phyloP scores from a whole-genome alignment of 1,140 invertebrate genomes.

The Medauroidea extradentata region DNA sequence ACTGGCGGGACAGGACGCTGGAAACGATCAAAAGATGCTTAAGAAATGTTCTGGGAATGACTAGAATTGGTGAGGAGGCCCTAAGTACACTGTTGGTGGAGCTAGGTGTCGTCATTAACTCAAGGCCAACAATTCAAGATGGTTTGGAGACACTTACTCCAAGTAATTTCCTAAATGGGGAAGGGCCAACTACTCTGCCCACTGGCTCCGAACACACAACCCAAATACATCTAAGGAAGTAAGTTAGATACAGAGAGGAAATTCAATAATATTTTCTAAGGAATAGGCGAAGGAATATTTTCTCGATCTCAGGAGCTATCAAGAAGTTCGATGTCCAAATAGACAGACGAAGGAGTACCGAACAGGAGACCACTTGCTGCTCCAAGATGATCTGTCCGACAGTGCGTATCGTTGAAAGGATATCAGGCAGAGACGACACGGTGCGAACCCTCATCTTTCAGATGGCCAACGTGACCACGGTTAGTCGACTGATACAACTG shows the following conservation, averaged over 20 bases:
- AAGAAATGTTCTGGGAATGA: not conserved
- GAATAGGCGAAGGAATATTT: not conserved
- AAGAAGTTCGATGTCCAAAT: not conserved
- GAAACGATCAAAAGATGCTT: not conserved
- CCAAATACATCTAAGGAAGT: not conserved
- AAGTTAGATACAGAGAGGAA: not conserved
- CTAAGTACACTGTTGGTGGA: not conserved
- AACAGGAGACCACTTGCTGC: not conserved
- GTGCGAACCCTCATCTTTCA: not conserved
- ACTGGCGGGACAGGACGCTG: not conserved
- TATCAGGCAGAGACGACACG: not conserved
- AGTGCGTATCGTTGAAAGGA: not conserved
- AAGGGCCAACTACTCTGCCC: not conserved
- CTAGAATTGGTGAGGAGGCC: not conserved
- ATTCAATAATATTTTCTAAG: not conserved
- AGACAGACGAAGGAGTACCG: not conserved
- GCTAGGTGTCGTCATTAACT: not conserved
- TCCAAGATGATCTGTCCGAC: not conserved
- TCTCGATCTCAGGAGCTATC: not conserved
- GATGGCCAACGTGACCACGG: not conserved
- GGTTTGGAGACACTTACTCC: not conserved
- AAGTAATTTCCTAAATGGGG: not conserved
- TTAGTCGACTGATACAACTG: not conserved
- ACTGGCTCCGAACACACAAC: not conserved
- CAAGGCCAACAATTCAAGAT: not conserved